These are phyloP conservation scores for Anguilla rostrata DNA, from an alignment of 2,113 vertebrate species.

Conservation along the genomic window DNA sequence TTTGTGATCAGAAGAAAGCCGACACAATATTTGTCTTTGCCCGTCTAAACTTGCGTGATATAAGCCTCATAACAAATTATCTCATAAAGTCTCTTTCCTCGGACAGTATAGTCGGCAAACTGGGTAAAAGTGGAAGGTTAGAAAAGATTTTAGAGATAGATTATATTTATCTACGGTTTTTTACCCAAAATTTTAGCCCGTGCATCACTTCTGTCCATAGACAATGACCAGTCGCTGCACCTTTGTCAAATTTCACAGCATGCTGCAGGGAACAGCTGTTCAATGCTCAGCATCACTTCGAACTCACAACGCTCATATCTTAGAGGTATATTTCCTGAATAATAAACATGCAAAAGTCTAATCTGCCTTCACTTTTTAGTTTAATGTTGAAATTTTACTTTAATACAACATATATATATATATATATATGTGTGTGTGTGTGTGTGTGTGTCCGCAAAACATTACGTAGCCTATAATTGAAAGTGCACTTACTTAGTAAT, in stretches of 20 bases:
- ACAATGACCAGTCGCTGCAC: background rate
- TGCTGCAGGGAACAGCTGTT: background rate
- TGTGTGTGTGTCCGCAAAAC: background rate
- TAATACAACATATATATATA: background rate
- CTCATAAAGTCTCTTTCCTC: background rate
- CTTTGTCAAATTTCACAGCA: background rate
- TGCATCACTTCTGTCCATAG: background rate
- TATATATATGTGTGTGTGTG: no score
- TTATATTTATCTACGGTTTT: background rate
- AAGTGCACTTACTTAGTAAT: slow-evolving; percentile 65
- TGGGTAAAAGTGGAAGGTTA: background rate
- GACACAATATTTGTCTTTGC: background rate
- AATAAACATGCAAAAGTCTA: background rate
- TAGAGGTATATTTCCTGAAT: background rate
- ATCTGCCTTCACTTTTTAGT: background rate
- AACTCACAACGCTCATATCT: background rate
- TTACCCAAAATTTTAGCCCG: background rate
- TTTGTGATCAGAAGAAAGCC: background rate
- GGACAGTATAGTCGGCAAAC: background rate
- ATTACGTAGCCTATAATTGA: background rate
- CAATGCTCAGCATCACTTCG: background rate
- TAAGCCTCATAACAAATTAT: background rate
- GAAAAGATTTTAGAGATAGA: no score
- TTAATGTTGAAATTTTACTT: background rate
- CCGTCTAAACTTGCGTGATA: background rate